These are phyloP conservation scores for Holocentrus rufus DNA, from an alignment of 2,797 vertebrate species.

Conservation along the genomic window DNA sequence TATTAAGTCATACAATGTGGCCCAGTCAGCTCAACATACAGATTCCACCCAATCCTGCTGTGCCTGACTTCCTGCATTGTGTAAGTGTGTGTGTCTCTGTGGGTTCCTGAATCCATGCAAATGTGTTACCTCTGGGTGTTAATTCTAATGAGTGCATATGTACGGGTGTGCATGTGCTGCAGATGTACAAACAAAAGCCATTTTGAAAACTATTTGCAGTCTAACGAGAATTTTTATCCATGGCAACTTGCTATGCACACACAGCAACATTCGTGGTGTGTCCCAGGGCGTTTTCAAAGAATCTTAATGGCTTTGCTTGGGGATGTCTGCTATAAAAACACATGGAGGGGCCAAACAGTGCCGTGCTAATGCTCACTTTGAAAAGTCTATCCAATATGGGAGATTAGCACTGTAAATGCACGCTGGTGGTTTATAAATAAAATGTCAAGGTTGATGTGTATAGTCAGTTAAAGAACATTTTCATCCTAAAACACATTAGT, in stretches of 20 bases:
- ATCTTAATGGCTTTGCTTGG: not conserved
- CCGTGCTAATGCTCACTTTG: too few species aligned
- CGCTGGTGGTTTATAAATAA: too few species aligned
- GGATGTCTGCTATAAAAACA: not conserved
- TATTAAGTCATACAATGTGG: constrained; percentile 9
- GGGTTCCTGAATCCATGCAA: not conserved
- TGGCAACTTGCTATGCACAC: constrained; percentile 28
- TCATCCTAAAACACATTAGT: too few species aligned
- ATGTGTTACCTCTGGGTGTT: not conserved
- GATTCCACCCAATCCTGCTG: constrained; percentile 39
- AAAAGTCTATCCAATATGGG: too few species aligned
- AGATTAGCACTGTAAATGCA: too few species aligned
- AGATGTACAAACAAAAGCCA: constrained; percentile 9
- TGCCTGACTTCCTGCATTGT: not conserved
- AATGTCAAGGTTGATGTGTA: too few species aligned
- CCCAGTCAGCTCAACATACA: constrained; percentile 14
- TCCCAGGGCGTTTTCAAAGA: constrained; percentile 9
- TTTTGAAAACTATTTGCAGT: constrained; percentile 6
- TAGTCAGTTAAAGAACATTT: too few species aligned
- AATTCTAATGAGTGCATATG: not conserved
- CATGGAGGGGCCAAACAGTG: too few species aligned
- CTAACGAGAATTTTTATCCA: constrained; percentile 29
- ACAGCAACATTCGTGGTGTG: not conserved
- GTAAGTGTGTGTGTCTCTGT: constrained; percentile 4
- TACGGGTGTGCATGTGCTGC: not conserved